phyloP scores from a whole-genome alignment of 2,113 vertebrate species.

The Ictalurus punctatus region DNA sequence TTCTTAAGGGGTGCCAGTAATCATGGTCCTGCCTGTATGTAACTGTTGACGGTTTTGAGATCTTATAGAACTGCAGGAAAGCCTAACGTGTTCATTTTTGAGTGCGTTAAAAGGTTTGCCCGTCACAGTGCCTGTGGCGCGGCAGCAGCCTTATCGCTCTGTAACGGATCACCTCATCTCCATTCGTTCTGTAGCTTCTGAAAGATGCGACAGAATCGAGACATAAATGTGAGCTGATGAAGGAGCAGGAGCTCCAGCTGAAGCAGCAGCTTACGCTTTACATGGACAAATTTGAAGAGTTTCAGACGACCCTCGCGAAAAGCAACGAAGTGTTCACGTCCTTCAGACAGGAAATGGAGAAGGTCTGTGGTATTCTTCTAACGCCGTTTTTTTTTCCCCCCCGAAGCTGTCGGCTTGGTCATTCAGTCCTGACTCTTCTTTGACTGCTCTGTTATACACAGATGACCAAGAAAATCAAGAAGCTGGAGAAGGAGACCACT shows the following conservation, averaged over 20 bases:
- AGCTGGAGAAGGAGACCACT: slow-evolving; percentile 96
- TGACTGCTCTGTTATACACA: slow-evolving; percentile 57
- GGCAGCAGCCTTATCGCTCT: background rate
- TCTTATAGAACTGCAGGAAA: background rate
- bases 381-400: background rate
- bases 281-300: slow-evolving; percentile 99
- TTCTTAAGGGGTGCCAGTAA: background rate
- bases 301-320: slow-evolving; percentile 97
- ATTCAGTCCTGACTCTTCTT: background rate
- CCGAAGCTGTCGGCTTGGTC: background rate
- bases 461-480: slow-evolving; percentile 99
- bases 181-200: slow-evolving; percentile 78
- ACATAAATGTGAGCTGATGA: slow-evolving; percentile 96
- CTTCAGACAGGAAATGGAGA: slow-evolving; percentile 99
- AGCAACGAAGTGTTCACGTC: slow-evolving; percentile 99
- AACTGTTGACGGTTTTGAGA: background rate
- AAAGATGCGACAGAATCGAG: slow-evolving; percentile 95
- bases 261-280: slow-evolving; percentile 98
- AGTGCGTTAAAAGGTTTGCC: background rate
- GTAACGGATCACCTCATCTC: background rate
- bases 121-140: background rate
- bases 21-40: background rate
- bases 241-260: slow-evolving; percentile 92
- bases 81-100: background rate
- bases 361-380: slow-evolving; percentile 72